Evolutionary conservation across 1,140 invertebrate species (phyloP), one percentile per base, ranked within the genome.

Genomic region (Drosophila ambigua): DNA sequence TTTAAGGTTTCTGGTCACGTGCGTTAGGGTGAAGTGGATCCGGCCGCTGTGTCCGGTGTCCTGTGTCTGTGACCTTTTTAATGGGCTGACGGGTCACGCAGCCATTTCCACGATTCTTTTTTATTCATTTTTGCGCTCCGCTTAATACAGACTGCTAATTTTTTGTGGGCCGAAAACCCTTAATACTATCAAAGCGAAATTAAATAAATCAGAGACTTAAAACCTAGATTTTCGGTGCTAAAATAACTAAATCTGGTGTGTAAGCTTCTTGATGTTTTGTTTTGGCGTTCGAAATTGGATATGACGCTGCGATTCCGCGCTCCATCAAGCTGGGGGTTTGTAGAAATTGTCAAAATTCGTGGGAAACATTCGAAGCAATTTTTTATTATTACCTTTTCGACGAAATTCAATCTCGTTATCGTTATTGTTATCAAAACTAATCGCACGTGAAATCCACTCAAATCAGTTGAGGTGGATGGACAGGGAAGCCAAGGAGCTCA

Each of bases 21-120:
- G 74, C 54, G 26, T 24, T 26, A 41, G 49, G 75, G 68, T 75
- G 77, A 85, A 85, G 71, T 79, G 78, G 60, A 61, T 44, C 20
- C 24, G 48, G 31, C 59, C 63, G 43, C 15, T 44, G 23, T 60
- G 20, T 20, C 20, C 15, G 28, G 23, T 60, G 20, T 20, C 20
- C 20, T 20, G 61, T 63, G 78, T 72, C 79, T 82, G 82, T 67
- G 83, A 87, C 82, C 82, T 81, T 79, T 88, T 88, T 88, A 87
- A 88, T 87, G 82, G 83, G 63, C 61, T 65, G 60, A 39, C 66
- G 63, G 66, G 62, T 88, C 82, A 88, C 71, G 66, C 60, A 59
- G 78, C 66, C 83, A 87, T 87, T 87, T 87, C 88, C 83, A 87
- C 75, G 71, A 80, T 73, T 73, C 63, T 62, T 60, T 59, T 67